Evolutionary conservation across 2,113 vertebrate species (phyloP), one percentile per base, ranked within the genome.

Genomic region (Daubentonia madagascariensis): DNA sequence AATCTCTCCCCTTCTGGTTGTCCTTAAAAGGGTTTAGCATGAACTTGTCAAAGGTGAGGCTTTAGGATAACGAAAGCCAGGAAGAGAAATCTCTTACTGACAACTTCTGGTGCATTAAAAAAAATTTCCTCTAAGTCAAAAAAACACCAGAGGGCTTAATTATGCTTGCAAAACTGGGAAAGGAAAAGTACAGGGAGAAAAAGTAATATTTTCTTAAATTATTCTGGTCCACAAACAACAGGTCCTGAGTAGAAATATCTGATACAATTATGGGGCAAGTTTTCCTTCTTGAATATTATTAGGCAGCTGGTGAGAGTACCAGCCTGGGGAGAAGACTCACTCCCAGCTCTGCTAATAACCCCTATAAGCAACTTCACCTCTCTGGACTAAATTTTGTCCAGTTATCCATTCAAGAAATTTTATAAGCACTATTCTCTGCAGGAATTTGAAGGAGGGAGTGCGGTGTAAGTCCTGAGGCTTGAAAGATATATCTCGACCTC

Each of bases 31-130:
- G 63, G 28, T 2, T 93, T 91, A 79, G 30, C 43, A 80, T 93
- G 63, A 96, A 97, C 45, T 65, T 89, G 50, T 96, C 87, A 81
- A 84, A 45, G 35, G 13, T 35, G 22, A 81, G 72, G 17, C 37
- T 67, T 97, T 85, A 91, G 87, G 61, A 91, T 95, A 96, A 96
- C 37, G 93, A 84, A 97, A 96, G 72, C 37, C 73, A 81, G 84
- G 72, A 89, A 96, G 59, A 94, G n/a, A 81, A 91, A 54, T 95
- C 12, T 91, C 30, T 97, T 45, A 92, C 73, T 72, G 81, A 93
- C 52, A 91, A 68, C 81, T 97, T 93, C 86, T 7, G 8, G 23
- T 17, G 2, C 65, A 91, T 50, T 75, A 67, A 94, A 37, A 91
- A 87, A 93, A 88, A 43, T 73, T 59, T 78, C 70, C 59, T 88